phyloP scores from a whole-genome alignment of 1,140 invertebrate species.

The Berghia stephanieae region DNA sequence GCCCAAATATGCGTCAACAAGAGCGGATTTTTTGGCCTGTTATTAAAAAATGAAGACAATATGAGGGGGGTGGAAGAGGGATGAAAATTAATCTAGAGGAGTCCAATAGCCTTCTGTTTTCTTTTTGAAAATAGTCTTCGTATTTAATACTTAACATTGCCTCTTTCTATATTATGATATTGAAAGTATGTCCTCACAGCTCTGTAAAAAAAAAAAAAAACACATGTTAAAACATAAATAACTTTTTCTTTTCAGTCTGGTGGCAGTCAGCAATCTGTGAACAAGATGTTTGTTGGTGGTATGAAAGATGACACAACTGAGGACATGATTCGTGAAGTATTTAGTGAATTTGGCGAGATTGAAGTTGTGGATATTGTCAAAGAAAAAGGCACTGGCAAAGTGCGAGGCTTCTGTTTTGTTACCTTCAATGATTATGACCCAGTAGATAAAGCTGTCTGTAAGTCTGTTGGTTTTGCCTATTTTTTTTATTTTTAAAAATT shows the following conservation, averaged over 20 bases:
- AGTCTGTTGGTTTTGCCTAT: constrained; percentile 14
- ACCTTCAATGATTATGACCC: constrained; percentile 60
- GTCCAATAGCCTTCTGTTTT: too few relatives aligned
- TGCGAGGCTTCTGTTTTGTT: constrained; percentile 61
- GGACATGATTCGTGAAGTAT: constrained; percentile 37
- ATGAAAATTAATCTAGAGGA: too few relatives aligned
- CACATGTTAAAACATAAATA: background rate
- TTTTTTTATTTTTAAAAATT: background rate
- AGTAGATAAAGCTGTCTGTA: constrained; percentile 57
- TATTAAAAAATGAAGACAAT: too few relatives aligned
- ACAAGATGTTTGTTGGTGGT: constrained; percentile 91
- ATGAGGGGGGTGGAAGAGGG: too few relatives aligned
- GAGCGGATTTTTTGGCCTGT: too few relatives aligned
- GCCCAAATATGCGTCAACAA: too few relatives aligned
- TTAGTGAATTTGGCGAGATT: constrained; percentile 35
- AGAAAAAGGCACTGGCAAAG: constrained; percentile 41
- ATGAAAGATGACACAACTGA: constrained; percentile 50
- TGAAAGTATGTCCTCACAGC: too few relatives aligned
- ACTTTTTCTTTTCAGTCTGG: constrained; percentile 23
- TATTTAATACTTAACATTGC: too few relatives aligned
- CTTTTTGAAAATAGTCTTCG: too few relatives aligned
- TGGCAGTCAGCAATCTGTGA: constrained; percentile 42
- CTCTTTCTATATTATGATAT: too few relatives aligned
- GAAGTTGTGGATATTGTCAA: constrained; percentile 37
- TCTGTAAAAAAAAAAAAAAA: too few relatives aligned